Percentiles rank a stretch among this genome's conserved stretches.
These are phyloP conservation scores for Daphoenositta chrysoptera DNA, from an alignment of 2,113 vertebrate genomes.

Conservation along the genomic window DNA sequence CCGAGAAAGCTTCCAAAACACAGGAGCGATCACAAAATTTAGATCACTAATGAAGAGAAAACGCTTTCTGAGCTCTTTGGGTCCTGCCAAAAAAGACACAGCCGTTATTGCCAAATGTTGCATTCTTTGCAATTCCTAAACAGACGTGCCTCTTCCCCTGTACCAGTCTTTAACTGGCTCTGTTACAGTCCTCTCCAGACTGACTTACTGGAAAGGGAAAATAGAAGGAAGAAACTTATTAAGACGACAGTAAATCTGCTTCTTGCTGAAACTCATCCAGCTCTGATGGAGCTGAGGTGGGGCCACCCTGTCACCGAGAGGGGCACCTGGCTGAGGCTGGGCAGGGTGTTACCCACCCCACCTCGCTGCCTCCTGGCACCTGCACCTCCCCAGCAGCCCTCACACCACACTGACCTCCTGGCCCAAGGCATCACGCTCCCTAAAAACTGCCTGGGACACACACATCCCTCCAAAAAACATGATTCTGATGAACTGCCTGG, in stretches of 20 bases:
- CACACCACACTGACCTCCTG: neutral
- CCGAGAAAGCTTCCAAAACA: neutral
- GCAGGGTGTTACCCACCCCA: fast-evolving
- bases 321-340: neutral
- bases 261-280: neutral
- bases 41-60: slow-evolving; percentile 17
- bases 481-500: neutral
- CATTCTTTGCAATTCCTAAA: neutral
- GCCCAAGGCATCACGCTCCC: neutral
- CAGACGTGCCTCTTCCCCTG: neutral
- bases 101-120: neutral
- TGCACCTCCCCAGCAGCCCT: neutral
- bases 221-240: neutral
- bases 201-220: neutral
- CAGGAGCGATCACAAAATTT: neutral
- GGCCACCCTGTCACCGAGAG: neutral
- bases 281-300: fast-evolving
- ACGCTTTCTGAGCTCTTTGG: neutral
- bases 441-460: neutral
- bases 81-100: neutral
- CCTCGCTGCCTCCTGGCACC: fast-evolving
- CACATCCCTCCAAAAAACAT: fast-evolving
- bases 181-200: neutral
- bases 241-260: neutral
- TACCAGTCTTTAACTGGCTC: neutral